Base-by-base conservation (phyloP, 2,113 vertebrate genomes). In the Delphinus delphis region DNA sequence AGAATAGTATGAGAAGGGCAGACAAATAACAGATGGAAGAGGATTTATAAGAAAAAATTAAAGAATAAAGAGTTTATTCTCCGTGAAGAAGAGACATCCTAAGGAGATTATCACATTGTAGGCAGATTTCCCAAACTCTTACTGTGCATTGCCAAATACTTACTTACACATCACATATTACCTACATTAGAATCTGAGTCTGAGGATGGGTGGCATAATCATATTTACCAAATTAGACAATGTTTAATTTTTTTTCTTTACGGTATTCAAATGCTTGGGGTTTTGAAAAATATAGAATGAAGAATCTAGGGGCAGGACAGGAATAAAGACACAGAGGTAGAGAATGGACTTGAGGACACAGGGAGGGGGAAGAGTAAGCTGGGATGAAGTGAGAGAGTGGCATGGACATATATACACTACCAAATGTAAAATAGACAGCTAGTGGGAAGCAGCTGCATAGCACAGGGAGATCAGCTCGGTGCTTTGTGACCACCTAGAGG, bases 21-120 rank as follows among this genome's bases (percentile, higher is more conserved):
- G 77, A 93, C 38, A 76, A 88, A 86, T 70, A 87, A 96, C 97
- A 97, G 95, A 95, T 96, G 93, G 97, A 60, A 74, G 33, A 91
- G 58, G 86, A 79, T 83, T 91, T 94, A 76, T 83, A 85, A 90
- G 50, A 80, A 96, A 82, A 96, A 88, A 87, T 95, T 81, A 81
- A 88, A 88, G 63, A 88, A 95, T 95, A 65, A 84, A 80, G 68
- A 80, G 63, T 41, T 93, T 79, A 95, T 53, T 70, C 41, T 96
- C 93, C 73, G 0, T 97, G 84, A 85, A 93, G 95, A 83, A 73
- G 88, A 86, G 71, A 41, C 21, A 70, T 14, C 73, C 82, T 97
- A 96, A 98, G 93, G 44, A 80, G 97, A 97, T 97, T 97, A 97
- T 70, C 79, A 6, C 36, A 47, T 38, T 70, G 92, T n/a, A 87